phyloP scores from a whole-genome alignment of 2,888 invertebrate genomes.

The Galerucella calmariensis region DNA sequence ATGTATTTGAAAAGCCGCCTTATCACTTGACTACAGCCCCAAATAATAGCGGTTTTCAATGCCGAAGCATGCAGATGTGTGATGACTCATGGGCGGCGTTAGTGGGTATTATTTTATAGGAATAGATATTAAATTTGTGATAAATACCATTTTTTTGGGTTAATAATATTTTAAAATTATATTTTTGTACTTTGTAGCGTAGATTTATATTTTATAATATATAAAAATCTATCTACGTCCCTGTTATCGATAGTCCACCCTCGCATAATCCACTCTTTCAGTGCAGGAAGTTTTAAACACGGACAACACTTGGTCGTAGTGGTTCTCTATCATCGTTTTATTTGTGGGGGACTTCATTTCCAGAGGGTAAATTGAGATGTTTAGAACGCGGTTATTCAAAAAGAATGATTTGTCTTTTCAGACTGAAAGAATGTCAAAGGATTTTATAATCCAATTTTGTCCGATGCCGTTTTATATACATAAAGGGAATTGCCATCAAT shows the following conservation, averaged over 20 bases:
- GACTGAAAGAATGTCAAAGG: slow-evolving; percentile 19
- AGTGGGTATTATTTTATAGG: too few species aligned
- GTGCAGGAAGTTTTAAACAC: slow-evolving; percentile 17
- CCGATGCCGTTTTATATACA: neutral
- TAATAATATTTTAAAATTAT: too few species aligned
- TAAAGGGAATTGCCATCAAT: neutral
- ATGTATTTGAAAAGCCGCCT: slow-evolving; percentile 29
- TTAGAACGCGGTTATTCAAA: slow-evolving; percentile 28
- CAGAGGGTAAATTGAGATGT: slow-evolving; percentile 36
- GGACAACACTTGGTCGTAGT: slow-evolving; percentile 14
- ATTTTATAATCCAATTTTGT: slow-evolving; percentile 7
- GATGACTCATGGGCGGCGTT: slow-evolving; percentile 3
- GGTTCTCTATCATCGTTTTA: slow-evolving; percentile 37
- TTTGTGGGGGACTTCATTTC: slow-evolving; percentile 29
- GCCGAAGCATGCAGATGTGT: slow-evolving; percentile 48
- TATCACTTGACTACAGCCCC: slow-evolving; percentile 51
- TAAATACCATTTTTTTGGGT: too few species aligned
- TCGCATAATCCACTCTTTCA: slow-evolving; percentile 23
- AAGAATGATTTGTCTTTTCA: slow-evolving; percentile 24
- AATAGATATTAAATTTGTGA: too few species aligned
- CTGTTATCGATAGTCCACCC: slow-evolving; percentile 22
- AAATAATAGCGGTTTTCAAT: slow-evolving; percentile 46
- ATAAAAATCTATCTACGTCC: neutral
- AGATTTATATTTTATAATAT: neutral
- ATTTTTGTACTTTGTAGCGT: too few species aligned